Base-by-base conservation (phyloP, 2,113 vertebrate species). In the Cyphomyrus discorhynchus region DNA sequence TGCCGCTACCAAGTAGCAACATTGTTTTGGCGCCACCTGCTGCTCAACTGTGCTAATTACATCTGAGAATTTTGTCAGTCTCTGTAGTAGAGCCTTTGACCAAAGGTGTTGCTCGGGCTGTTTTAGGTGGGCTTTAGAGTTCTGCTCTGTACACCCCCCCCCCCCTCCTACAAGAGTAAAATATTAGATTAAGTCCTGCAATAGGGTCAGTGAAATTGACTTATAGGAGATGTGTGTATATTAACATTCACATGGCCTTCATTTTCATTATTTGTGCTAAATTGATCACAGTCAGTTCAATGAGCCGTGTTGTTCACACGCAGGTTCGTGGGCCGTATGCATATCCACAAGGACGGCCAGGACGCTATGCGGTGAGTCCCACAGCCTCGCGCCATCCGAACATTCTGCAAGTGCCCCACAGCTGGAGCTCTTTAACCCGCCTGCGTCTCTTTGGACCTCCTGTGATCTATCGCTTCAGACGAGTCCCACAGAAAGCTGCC, bases 281-380 rank as follows among this genome's bases (percentile, higher is more conserved):
- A 19, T 17, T 80, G 15, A 6, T 39, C 13, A 1, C 42, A 45
- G 49, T 35, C n/a, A 11, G 3, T 35, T 35, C 49, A 31, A 2
- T n/a, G 49, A 53, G 5, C 5, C 52, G 35, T 80, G 9, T 56
- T 0, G 15, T 62, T 85, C 27, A 11, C 56, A 93, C 92, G 47
- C 93, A 99, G 98, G 92, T 99, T 98, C 95, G 97, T 98, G 83
- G 98, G 98, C 42, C 97, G 97, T 86, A 98, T 99, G 95, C 95
- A 96, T 92, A 97, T 98, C 92, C 96, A 97, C 93, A 96, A 91
- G 93, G 95, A 93, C 56, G 94, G 93, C 88, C 93, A 94, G 90
- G 97, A 97, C 9, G 92, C 96, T 91, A 96, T 97, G 91, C 97
- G 97, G 97, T 98, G 93, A 94, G 96, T 47, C 92, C 92, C 52